Evolutionary conservation across 2,888 invertebrate species (phyloP), one percentile per base, ranked within the genome.

Genomic region (Acrobasis consociella): DNA sequence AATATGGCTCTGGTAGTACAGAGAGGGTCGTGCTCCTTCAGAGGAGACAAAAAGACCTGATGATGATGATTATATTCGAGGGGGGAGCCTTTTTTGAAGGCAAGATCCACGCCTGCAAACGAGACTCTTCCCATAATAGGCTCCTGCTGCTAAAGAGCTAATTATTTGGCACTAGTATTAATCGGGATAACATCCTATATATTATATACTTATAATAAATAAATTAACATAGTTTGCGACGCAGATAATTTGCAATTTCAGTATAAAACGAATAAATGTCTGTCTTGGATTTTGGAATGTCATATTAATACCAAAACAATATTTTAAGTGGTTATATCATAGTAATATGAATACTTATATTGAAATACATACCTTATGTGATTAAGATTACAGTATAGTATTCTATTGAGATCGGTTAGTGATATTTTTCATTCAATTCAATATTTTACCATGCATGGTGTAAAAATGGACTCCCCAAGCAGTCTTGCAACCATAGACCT

Each of bases 391-490:
- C 2, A 52, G 8, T 22, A 52, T 52, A n/a, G 22, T 15, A 58
- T 13, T 17, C 46, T 67, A 65, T 64, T 71, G 71, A 72, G 71
- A 72, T 72, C 71, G 64, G 66, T 65, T 63, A 9, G 8, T 15
- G 17, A 22, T 51, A 10, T 17, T 51, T 9, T 9, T 9, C 16
- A 17, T 16, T 51, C 10, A 5, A 31, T 31, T 31, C 7, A 1
- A 31, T 22, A 31, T 7, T 8, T 31, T 31, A 7, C 31, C 31
- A 31, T 31, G 31, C 31, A 31, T 31, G 31, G 31, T 31, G 31
- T 31, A 31, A 31, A 31, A 31, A 31, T 22, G 22, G 22, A 22
- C 3, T 22, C n/a, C n/a, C n/a, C n/a, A n/a, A n/a, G n/a, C n/a
- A n/a, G n/a, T n/a, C n/a, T n/a, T n/a, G n/a, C n/a, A n/a, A n/a